Percentiles rank a stretch among this genome's conserved stretches.
Conservation (phyloP, 2,888 invertebrate species). For the Xylocampa areola region DNA sequence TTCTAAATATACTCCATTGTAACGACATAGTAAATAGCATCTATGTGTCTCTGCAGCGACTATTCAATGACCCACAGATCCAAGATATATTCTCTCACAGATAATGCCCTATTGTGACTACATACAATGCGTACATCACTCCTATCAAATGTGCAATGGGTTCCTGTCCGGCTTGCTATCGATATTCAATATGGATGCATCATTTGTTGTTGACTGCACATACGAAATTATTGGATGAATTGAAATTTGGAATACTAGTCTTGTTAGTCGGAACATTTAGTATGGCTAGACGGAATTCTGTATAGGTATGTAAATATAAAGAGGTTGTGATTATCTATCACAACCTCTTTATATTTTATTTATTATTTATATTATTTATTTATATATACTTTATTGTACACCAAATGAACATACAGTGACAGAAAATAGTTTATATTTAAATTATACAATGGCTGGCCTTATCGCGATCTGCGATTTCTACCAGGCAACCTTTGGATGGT, state of each 20-base stretch:
- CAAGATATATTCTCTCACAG: slow-evolving; percentile 54
- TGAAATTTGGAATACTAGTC: slow-evolving; percentile 9
- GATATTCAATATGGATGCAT: slow-evolving; percentile 39
- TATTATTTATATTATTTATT: no score
- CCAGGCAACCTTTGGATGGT: no score
- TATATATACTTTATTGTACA: no score
- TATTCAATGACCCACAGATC: slow-evolving; percentile 55
- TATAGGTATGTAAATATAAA: no score
- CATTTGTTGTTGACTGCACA: slow-evolving; percentile 38
- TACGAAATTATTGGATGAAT: slow-evolving; percentile 12
- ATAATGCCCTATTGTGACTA: slow-evolving; percentile 56
- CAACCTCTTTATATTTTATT: no score
- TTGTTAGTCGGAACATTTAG: not conserved
- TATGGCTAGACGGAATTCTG: no score
- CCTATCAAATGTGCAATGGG: slow-evolving; percentile 54
- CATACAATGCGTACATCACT: slow-evolving; percentile 56
- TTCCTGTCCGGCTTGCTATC: slow-evolving; percentile 21
- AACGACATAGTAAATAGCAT: not conserved
- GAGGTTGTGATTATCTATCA: no score
- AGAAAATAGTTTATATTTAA: no score
- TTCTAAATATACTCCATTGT: slow-evolving; percentile 14
- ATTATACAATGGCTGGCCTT: no score
- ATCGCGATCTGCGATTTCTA: no score
- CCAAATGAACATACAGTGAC: no score
- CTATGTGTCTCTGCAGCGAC: slow-evolving; percentile 28